Evolutionary conservation across 2,888 invertebrate species (phyloP), one percentile per base, ranked within the genome.

Genomic region (Tiphia femorata): DNA sequence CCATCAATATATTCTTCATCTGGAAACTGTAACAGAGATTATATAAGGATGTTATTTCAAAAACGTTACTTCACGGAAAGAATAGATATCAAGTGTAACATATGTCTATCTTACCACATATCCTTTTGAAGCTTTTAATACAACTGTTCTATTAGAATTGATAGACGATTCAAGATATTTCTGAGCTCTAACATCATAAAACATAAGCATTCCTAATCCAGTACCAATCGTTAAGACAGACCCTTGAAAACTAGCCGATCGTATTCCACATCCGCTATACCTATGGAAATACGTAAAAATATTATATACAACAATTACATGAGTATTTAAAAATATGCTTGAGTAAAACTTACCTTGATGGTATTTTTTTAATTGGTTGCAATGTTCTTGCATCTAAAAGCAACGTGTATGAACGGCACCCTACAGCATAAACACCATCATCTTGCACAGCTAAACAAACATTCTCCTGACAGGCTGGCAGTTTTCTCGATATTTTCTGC

Each of bases 221-320:
- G 97, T 97, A 14, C 97, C 97, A 64, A 97, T 94, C 1, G 97
- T 97, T 63, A 98, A 87, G 72, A 97, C 90, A 73, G 96, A 90
- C 0, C 94, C 94, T 71, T 93, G 91, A 84, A 97, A 97, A 84
- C 93, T 93, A 25, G 96, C 92, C 0, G 97, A 97, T 38, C 97
- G 88, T 66, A 97, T 94, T 25, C 96, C 96, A 85, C 95, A 95
- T 19, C 96, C 96, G 74, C 94, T 93, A 84, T 95, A 95, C 20
- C 95, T 90, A 6, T 94, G 93, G 1, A 33, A n/a, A n/a, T n/a
- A n/a, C n/a, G 14, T 49, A 42, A 29, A 17, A 49, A 51, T 10
- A 1, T 14, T 4, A 0, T 25, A 3, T 0, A 14, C 21, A 10
- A 17, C 30, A 2, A 23, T 19, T 14, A 21, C 37, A 4, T 8